phyloP scores from a whole-genome alignment of 2,797 vertebrate species.

The Microctenopoma stevenorrisi region DNA sequence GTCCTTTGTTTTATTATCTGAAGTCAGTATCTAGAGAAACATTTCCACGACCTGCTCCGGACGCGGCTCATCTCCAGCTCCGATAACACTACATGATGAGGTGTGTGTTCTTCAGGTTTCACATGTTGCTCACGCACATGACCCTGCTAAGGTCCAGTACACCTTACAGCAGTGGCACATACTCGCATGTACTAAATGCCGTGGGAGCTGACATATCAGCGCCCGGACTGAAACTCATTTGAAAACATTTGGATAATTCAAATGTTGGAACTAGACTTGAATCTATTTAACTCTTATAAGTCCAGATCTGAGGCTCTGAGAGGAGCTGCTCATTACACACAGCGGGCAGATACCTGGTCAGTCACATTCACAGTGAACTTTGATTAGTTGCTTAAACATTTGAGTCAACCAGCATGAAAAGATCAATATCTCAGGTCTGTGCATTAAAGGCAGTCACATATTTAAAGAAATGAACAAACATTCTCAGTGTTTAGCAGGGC shows the following conservation, averaged over 20 bases:
- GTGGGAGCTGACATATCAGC: conserved; percentile 16
- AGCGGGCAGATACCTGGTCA: neutral
- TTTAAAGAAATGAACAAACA: no score
- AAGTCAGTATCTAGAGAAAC: no score
- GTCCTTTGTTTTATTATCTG: no score
- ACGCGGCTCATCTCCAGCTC: no score
- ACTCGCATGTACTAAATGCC: neutral
- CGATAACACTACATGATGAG: no score
- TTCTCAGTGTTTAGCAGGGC: no score
- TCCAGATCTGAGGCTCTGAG: neutral
- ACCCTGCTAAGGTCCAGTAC: conserved; percentile 8
- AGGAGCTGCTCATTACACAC: neutral
- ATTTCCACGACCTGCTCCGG: no score
- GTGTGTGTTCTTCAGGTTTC: no score
- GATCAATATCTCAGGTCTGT: no score
- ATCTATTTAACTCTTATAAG: neutral
- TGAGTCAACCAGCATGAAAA: no score
- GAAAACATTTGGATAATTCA: conserved; percentile 68
- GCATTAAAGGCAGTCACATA: neutral
- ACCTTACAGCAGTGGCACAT: neutral
- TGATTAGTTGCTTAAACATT: no score
- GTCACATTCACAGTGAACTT: no score
- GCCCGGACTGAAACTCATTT: conserved; percentile 1
- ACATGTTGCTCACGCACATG: neutral
- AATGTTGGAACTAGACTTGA: conserved; percentile 13